Base-by-base conservation (phyloP, 2,888 invertebrate genomes). In the Dolichopus griseipennis region DNA sequence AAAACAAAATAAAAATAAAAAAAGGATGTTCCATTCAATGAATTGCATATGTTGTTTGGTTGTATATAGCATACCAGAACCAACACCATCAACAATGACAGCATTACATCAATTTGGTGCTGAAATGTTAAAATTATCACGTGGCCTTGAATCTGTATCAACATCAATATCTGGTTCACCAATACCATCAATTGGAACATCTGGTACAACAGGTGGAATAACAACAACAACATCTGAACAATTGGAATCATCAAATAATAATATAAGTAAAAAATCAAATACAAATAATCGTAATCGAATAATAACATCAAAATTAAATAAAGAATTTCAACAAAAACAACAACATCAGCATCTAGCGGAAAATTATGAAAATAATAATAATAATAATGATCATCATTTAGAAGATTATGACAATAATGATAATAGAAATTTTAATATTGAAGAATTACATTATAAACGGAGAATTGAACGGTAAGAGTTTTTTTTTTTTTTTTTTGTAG, bases 71-170 rank as follows among this genome's bases (percentile, higher is more conserved):
- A 77, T 84, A 81, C 86, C 87, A 82, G 90, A 91, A 77, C 90
- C 90, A 61, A 88, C 90, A 70, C 90, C 91, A 37, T 90, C 90
- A 74, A 90, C 92, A 72, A 90, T 92, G 88, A 89, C 91, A 41
- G 92, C 93, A 69, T 84, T 93, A 76, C 92, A 92, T 79, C 91
- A 91, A 78, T 92, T 92, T 79, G 92, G 92, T 68, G 90, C 91
- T 61, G 91, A 92, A 84, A 91, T 92, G 92, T 84, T 93, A 75
- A 90, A 91, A 76, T 84, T 93, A 41, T 92, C 92, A 34, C 85
- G 91, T 72, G 91, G 92, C 71, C 83, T 92, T 74, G 91, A 91
- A 82, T 90, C 90, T 72, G 90, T 90, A 69, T 83, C 83, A 22
- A 77, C 78, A 9, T 63, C 63, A 63, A 27, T 63, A 27, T 63